Base-by-base conservation (phyloP, 2,113 vertebrate genomes). In the Amblyornis subalaris region DNA sequence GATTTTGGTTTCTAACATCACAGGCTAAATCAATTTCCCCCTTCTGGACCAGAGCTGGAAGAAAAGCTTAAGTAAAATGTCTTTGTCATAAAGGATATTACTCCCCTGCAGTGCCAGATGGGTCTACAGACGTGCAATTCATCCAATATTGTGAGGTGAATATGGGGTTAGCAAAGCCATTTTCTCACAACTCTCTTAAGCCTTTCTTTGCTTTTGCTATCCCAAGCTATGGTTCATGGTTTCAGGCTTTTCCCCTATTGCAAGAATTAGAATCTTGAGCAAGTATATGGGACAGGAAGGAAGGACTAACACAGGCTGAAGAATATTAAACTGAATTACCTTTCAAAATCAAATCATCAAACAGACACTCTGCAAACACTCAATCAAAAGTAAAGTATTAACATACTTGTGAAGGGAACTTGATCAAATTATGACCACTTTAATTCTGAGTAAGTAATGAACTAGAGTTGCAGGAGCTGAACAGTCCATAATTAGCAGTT, bases 11-110 rank as follows among this genome's bases (percentile, higher is more conserved):
- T 95, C 74, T 72, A 91, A 81, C 83, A 90, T 92, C 71, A 80
- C 31, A 81, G 45, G 79, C 73, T 95, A 80, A 92, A 85, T 84
- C 85, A 82, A 75, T 93, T 92, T 72, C 65, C 85, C 67, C 60
- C 53, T 96, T 93, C 94, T 86, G 65, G 58, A 85, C 62, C 14
- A 47, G 88, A 83, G 64, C 71, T 71, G 50, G 81, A 93, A 88
- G 58, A 77, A 97, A 95, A 90, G 36, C 29, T 80, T 84, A 71
- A 75, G 85, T 78, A 96, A 95, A 96, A 95, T 67, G 73, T 93
- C 89, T 95, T 77, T 61, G 11, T 61, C 77, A 82, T 92, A 95
- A 85, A 86, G 61, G 78, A 93, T 70, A 62, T 90, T 89, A 88
- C 78, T 96, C 72, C 82, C 89, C 69, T 80, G 85, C 87, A 87